Evolutionary conservation across 1,140 invertebrate genomes (phyloP).

Genomic region (Condylostylus longicornis): DNA sequence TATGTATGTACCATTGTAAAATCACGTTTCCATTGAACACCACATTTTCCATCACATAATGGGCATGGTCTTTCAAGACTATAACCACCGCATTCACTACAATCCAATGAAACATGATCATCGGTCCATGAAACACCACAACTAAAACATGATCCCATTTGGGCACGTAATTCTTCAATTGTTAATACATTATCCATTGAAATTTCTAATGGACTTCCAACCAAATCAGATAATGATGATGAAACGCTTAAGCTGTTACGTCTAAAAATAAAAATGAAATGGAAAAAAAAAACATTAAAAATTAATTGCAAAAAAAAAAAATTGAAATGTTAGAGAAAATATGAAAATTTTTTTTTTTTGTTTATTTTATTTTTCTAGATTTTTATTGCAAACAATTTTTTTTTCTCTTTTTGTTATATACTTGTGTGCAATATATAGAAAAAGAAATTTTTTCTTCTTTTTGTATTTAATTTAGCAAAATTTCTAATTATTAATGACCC

Average conservation of each 20-base stretch:
- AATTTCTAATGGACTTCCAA: conserved; percentile 28
- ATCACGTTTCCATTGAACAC: conserved; percentile 58
- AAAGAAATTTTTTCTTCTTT: too few relatives aligned
- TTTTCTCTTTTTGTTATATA: too few relatives aligned
- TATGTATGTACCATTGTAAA: conserved; percentile 63
- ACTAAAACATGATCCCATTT: conserved; percentile 55
- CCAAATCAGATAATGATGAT: conserved; percentile 28
- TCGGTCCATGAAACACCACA: conserved; percentile 72
- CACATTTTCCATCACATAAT: conserved; percentile 59
- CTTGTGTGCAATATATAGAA: too few relatives aligned
- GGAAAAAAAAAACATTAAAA: neutral
- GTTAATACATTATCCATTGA: conserved; percentile 40
- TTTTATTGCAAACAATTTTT: too few relatives aligned
- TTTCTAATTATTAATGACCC: too few relatives aligned
- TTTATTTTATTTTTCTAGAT: too few relatives aligned
- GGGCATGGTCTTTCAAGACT: conserved; percentile 60
- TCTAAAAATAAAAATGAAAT: conserved; percentile 5
- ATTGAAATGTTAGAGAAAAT: too few relatives aligned
- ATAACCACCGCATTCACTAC: conserved; percentile 69
- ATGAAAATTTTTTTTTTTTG: too few relatives aligned
- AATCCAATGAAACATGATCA: conserved; percentile 63
- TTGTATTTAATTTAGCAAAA: too few relatives aligned
- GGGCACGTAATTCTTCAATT: conserved; percentile 54
- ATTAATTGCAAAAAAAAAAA: too few relatives aligned
- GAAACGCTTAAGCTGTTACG: conserved; percentile 28